Conservation (phyloP, 2,797 vertebrate species). For the Lutjanus argentimaculatus region DNA sequence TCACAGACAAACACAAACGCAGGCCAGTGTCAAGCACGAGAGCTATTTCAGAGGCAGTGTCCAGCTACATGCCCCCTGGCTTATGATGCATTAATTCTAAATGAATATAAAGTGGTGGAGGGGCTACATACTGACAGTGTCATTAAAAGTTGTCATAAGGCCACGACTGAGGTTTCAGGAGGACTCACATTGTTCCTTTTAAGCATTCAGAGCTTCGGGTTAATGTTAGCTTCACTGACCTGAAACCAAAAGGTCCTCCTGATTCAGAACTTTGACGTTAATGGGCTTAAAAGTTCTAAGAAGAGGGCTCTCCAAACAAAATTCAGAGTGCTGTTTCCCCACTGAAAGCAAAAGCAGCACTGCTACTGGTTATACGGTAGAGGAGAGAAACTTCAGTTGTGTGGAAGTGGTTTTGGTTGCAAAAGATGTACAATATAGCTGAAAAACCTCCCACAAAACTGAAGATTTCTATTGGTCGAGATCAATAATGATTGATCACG, state of each 20-base stretch:
- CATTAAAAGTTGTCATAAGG: neutral
- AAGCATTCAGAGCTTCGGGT: neutral
- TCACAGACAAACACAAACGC: neutral
- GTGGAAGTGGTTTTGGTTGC: too few relatives aligned
- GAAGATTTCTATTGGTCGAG: too few relatives aligned
- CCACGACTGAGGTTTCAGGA: neutral
- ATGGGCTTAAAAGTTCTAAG: too few relatives aligned
- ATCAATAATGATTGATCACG: too few relatives aligned
- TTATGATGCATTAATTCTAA: neutral
- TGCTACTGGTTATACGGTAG: too few relatives aligned
- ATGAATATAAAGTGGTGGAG: constrained; percentile 1
- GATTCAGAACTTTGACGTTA: neutral
- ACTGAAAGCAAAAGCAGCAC: too few relatives aligned
- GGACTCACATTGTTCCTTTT: neutral
- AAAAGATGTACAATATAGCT: too few relatives aligned
- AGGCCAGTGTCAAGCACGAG: constrained; percentile 15
- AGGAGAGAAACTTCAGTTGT: too few relatives aligned
- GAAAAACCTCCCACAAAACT: too few relatives aligned
- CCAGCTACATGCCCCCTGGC: neutral
- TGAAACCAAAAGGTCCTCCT: neutral
- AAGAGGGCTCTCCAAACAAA: too few relatives aligned
- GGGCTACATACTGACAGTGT: neutral
- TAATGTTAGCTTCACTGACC: neutral
- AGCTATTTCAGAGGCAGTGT: constrained; percentile 32
- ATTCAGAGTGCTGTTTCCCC: too few relatives aligned